Conservation (phyloP, 2,888 invertebrate genomes). For the Drosophila mimetica region DNA sequence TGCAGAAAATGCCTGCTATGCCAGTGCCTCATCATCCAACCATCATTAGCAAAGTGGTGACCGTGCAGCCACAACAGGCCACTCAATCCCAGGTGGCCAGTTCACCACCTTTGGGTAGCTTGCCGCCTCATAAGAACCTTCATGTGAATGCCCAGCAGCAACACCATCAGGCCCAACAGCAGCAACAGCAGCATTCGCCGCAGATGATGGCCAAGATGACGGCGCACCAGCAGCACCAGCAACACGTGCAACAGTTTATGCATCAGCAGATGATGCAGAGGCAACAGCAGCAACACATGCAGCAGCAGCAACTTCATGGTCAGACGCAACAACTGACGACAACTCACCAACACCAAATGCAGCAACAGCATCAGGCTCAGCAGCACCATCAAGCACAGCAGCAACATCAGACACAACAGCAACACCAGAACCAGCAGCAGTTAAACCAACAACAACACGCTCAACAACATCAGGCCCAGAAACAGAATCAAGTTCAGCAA, state of each 20-base stretch:
- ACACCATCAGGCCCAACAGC: slow-evolving; percentile 48
- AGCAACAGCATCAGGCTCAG: slow-evolving; percentile 53
- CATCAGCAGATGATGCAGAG: slow-evolving; percentile 62
- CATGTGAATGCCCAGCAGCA: slow-evolving; percentile 63
- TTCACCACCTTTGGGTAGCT: slow-evolving; percentile 58
- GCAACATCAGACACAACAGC: slow-evolving; percentile 46
- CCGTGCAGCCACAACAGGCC: slow-evolving; percentile 81
- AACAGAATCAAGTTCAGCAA: slow-evolving; percentile 50
- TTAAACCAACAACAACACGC: slow-evolving; percentile 39
- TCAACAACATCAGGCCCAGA: slow-evolving; percentile 50
- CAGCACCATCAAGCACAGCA: slow-evolving; percentile 64
- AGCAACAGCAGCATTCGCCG: slow-evolving; percentile 69
- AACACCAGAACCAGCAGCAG: slow-evolving; percentile 40
- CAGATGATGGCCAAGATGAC: slow-evolving; percentile 79
- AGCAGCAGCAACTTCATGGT: slow-evolving; percentile 50
- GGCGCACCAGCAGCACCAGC: slow-evolving; percentile 65
- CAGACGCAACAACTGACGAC: slow-evolving; percentile 54
- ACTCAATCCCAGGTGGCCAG: slow-evolving; percentile 69
- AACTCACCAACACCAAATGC: slow-evolving; percentile 59
- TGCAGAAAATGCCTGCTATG: slow-evolving; percentile 79
- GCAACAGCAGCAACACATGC: slow-evolving; percentile 56
- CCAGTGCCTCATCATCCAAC: slow-evolving; percentile 77
- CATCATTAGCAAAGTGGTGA: slow-evolving; percentile 82
- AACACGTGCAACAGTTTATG: slow-evolving; percentile 53
- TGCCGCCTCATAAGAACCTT: slow-evolving; percentile 64